Evolutionary conservation across 2,797 vertebrate genomes (phyloP).

Genomic region (Echeneis naucrates): DNA sequence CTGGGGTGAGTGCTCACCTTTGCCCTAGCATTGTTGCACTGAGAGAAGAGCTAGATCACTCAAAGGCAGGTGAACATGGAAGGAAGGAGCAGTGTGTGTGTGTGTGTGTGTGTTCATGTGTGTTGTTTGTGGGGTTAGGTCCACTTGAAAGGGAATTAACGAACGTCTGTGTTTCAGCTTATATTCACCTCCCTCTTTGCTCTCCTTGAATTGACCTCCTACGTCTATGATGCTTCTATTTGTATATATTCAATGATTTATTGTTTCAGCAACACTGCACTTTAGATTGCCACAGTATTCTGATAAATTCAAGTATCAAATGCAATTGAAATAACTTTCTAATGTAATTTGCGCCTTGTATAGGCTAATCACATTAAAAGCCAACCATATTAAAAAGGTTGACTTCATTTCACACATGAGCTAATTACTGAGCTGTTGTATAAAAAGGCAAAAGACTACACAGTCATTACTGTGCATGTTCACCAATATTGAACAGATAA

Average conservation of each 20-base stretch:
- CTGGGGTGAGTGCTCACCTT: conserved; percentile 73
- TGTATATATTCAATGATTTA: conserved; percentile 13
- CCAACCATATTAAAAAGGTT: conserved; percentile 22
- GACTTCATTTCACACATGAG: conserved; percentile 46
- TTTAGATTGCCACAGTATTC: conserved; percentile 48
- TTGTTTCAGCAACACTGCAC: conserved; percentile 32
- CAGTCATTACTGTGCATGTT: conserved; percentile 23
- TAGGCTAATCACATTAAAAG: conserved; percentile 46
- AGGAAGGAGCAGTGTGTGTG: conserved; percentile 42
- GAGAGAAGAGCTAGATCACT: conserved; percentile 63
- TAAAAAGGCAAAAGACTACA: conserved; percentile 17
- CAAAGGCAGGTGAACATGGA: conserved; percentile 68
- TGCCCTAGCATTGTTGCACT: conserved; percentile 68
- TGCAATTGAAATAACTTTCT: conserved; percentile 56
- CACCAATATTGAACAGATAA: conserved; percentile 23
- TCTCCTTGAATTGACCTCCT: conserved; percentile 28
- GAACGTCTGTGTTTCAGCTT: conserved; percentile 43
- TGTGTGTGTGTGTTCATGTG: conserved; percentile 20
- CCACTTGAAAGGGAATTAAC: conserved; percentile 54
- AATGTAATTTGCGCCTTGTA: conserved; percentile 43
- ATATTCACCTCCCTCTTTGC: conserved; percentile 23
- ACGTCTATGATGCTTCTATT: conserved; percentile 20
- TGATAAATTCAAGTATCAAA: conserved; percentile 70
- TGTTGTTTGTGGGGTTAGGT: conserved; percentile 34
- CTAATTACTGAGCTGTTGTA: conserved; percentile 35